These are phyloP conservation scores for Isoperla grammatica DNA, from an alignment of 2,888 invertebrate genomes.

Conservation along the genomic window DNA sequence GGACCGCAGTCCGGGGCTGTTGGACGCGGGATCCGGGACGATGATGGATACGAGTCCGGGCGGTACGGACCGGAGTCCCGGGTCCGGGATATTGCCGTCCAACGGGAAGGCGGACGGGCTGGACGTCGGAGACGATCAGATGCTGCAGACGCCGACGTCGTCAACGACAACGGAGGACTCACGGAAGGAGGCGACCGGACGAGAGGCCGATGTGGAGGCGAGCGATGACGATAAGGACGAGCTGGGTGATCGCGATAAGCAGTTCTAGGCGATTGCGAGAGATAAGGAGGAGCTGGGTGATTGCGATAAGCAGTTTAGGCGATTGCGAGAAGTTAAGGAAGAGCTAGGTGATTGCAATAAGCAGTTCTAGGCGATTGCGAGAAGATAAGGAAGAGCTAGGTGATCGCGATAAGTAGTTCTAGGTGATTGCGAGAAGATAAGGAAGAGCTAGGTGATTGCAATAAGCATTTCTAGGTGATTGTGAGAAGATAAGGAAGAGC, in stretches of 20 bases:
- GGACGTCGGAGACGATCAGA: constrained; percentile 18
- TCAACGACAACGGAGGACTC: constrained; percentile 30
- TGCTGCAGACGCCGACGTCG: constrained; percentile 30
- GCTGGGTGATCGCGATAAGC: constrained; percentile 22
- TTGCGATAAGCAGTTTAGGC: neutral
- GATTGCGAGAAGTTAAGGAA: neutral
- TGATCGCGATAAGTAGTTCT: neutral
- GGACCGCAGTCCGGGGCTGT: neutral
- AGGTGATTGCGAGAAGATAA: neutral
- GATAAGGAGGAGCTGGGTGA: neutral
- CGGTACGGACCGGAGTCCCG: neutral
- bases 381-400: neutral
- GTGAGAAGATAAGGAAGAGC: neutral
- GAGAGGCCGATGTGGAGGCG: constrained; percentile 29
- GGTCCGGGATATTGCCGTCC: neutral
- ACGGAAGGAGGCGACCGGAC: constrained; percentile 27
- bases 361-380: neutral
- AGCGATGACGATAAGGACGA: constrained; percentile 30
- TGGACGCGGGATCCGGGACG: neutral
- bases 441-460: neutral
- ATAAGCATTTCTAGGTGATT: neutral
- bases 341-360: neutral
- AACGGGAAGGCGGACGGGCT: constrained; percentile 8
- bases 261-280: neutral
- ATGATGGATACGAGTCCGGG: neutral